Base-by-base conservation (phyloP, 2,113 vertebrate genomes). In the Equus quagga region DNA sequence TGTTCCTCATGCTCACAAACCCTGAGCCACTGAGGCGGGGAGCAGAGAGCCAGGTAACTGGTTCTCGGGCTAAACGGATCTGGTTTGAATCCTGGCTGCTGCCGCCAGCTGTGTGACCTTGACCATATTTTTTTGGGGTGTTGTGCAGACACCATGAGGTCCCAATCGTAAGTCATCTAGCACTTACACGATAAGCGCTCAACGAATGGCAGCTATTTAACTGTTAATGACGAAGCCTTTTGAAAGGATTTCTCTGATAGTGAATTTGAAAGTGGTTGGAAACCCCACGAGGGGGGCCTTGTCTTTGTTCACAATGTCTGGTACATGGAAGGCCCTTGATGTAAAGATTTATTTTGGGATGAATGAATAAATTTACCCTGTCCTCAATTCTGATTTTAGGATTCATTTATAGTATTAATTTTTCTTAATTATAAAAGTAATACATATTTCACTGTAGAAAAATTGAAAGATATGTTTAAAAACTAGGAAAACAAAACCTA, bases 391-490 rank as follows among this genome's bases (percentile, higher is more conserved):
- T 64, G 86, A 54, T 41, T 89, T 41, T 24, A 95, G 15, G 51
- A 65, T 49, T 91, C 24, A 11, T 87, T 58, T 92, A 70, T 82
- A 83, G 13, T 73, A 33, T 67, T 83, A 64, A 75, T 79, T n/a
- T 85, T 80, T 88, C 23, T 41, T 65, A 73, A 81, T 95, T 89
- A 86, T 46, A 70, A 83, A 87, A 76, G 21, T 58, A 93, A 80
- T 44, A 31, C 23, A 18, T 21, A 5, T 62, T 67, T 94, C 41
- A 33, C n/a, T 83, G 11, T 28, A 78, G 46, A 75, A 76, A 87
- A 95, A 49, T 67, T 93, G 72, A n/a, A 84, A 85, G 21, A 17
- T 75, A 58, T 76, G 96, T 95, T 70, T 72, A 18, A 70, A 94
- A 91, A 72, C 18, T 36, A 58, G 46, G 87, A 73, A 73, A 90